A percentile compares a stretch with the other conserved stretches of the same genome.
These are phyloP conservation scores for Melanotaenia boesemani DNA, from an alignment of 2,797 vertebrate species.

Conservation along the genomic window DNA sequence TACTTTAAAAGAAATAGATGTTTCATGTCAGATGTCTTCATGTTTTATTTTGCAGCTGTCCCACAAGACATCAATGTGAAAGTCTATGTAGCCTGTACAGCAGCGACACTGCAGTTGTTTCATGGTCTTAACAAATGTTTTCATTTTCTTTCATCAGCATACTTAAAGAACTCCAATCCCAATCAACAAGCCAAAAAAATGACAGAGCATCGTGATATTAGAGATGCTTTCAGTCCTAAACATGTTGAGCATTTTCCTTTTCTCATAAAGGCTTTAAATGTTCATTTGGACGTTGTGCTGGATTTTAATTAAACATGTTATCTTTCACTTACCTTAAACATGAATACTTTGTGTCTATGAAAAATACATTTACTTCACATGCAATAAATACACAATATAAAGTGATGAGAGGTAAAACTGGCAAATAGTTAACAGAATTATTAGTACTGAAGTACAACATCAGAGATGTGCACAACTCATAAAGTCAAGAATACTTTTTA, in stretches of 20 bases:
- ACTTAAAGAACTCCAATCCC: neutral
- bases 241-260: neutral
- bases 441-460: neutral
- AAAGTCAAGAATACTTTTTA: conserved; percentile 33
- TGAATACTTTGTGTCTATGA: neutral
- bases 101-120: conserved; percentile 3
- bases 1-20: conserved; percentile 3
- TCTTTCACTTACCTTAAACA: neutral
- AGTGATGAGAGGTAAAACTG: neutral
- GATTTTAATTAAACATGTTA: neutral
- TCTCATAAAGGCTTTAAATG: neutral
- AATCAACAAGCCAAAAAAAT: neutral
- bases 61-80: neutral
- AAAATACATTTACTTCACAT: conserved; percentile 11
- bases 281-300: neutral
- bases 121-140: conserved; percentile 40
- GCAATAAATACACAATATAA: neutral
- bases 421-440: conserved; percentile 9
- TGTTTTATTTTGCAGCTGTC: conserved; percentile 26
- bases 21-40: neutral
- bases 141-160: conserved; percentile 58
- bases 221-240: neutral
- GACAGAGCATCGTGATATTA: neutral
- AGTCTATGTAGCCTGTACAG: conserved; percentile 3
- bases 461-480: neutral